Base-by-base conservation (phyloP, 1,140 invertebrate genomes). In the Sarcophaga bullata region DNA sequence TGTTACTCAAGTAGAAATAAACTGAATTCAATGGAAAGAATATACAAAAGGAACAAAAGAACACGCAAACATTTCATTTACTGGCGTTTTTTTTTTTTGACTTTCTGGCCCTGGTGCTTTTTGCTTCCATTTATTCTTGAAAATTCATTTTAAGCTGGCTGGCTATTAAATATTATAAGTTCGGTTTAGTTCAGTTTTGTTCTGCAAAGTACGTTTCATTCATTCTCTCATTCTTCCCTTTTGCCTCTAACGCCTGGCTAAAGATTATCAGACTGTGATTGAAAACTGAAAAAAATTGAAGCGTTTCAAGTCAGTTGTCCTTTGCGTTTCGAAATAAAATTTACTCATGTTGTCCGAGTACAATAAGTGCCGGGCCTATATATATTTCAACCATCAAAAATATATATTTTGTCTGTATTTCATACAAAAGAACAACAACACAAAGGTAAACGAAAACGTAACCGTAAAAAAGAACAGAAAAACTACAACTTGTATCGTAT, bases 291-390 rank as follows among this genome's bases (percentile, higher is more conserved):
- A 8, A 25, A 37, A n/a, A n/a, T n/a, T 72, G 17, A n/a, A 48
- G 73, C 48, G 8, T 73, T 48, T 68, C 6, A 68, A 68, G 62
- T 68, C 62, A 68, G 62, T 68, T 68, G 17, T 68, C 62, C 19
- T 68, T 8, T 19, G n/a, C n/a, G 9, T 17, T 19, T 9, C 17
- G 19, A 68, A 17, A 68, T 17, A 17, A 62, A 68, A 17, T 68
- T 62, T 17, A 62, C 7, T 19, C 62, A 17, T 78, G 75, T 75
- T 48, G 15, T 78, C 17, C 25, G 25, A 6, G 62, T 68, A 68
- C 75, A 78, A 78, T 78, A 78, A 78, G 75, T 78, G 75, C 75
- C 75, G n/a, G 75, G 75, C 75, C 75, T 78, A 78, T 48, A 78
- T 78, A 50, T 78, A 78, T 78, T 78, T 76, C 19, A 78, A 78